Evolutionary conservation across 1,140 invertebrate species (phyloP), one percentile per base, ranked within the genome.

Genomic region (Acyrthosiphon pisum): DNA sequence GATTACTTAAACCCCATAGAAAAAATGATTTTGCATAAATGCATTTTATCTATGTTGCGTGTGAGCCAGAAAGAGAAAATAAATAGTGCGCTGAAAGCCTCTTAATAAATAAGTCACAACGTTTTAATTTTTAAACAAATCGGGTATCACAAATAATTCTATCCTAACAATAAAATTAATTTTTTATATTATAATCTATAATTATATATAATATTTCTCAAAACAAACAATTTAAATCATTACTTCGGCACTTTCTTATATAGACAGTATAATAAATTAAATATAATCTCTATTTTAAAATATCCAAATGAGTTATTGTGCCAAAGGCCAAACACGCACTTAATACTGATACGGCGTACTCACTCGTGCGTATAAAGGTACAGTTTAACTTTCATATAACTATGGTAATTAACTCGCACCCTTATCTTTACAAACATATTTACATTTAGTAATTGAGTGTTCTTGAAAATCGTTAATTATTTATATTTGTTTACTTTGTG

Each of bases 341-440:
- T 76, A 20, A 18, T 76, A 76, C 60, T n/a, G 30, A 76, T 76
- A 76, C 14, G 14, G 60, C 9, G 30, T 76, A 76, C 14, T 76
- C n/a, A 76, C 60, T n/a, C n/a, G n/a, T n/a, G n/a, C 14, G 20
- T 53, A 50, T 30, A n/a, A n/a, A 56, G 1, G 8, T 56, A 60
- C 30, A 76, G 60, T 76, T 76, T n/a, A 76, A 76, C 30, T 76
- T 76, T 18, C 60, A n/a, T n/a, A 76, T 35, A 76, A 35, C 60
- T 14, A 76, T n/a, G n/a, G 60, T 76, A 76, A 76, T 35, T 76
- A 76, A 76, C 60, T 68, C 11, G 30, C 9, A 9, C 60, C 60
- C 60, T 76, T 76, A 76, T 76, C 60, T 76, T 76, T 76, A 76
- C 60, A 76, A 76, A 76, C 60, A 76, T 76, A 76, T 76, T 76